A percentile compares a stretch with the other conserved stretches of the same genome.
Evolutionary conservation across 2,113 vertebrate genomes (phyloP).

Genomic region (Isurus oxyrinchus): DNA sequence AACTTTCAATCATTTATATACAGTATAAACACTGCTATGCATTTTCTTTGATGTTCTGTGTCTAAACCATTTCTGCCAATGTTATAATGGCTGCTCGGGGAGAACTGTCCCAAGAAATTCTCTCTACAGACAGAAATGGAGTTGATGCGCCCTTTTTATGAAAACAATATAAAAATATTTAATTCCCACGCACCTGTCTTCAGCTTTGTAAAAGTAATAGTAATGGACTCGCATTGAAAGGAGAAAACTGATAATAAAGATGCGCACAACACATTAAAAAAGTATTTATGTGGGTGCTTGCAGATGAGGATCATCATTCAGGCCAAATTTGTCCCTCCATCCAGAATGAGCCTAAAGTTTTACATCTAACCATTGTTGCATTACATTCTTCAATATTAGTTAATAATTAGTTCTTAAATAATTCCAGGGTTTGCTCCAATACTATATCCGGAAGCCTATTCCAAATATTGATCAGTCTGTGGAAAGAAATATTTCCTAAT

Average conservation of each 20-base stretch:
- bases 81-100: not conserved
- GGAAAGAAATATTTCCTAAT: not conserved
- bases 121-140: not conserved
- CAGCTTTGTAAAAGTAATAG: not conserved
- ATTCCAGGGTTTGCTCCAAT: not conserved
- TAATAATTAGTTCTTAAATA: not conserved
- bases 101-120: not conserved
- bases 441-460: not conserved
- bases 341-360: not conserved
- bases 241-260: not conserved
- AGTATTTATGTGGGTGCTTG: not conserved
- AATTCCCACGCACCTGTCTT: not conserved
- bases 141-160: not conserved
- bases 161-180: not conserved
- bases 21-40: not conserved
- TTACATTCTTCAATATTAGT: no score
- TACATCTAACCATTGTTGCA: not conserved
- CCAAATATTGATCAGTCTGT: not conserved
- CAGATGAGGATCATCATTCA: not conserved
- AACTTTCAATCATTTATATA: not conserved
- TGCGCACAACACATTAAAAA: not conserved
- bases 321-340: not conserved
- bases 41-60: not conserved
- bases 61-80: not conserved
- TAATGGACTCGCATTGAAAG: not conserved